Percentiles rank a stretch among this genome's conserved stretches.
Evolutionary conservation across 2,797 vertebrate genomes (phyloP).

Genomic region (Onychomys torridus): DNA sequence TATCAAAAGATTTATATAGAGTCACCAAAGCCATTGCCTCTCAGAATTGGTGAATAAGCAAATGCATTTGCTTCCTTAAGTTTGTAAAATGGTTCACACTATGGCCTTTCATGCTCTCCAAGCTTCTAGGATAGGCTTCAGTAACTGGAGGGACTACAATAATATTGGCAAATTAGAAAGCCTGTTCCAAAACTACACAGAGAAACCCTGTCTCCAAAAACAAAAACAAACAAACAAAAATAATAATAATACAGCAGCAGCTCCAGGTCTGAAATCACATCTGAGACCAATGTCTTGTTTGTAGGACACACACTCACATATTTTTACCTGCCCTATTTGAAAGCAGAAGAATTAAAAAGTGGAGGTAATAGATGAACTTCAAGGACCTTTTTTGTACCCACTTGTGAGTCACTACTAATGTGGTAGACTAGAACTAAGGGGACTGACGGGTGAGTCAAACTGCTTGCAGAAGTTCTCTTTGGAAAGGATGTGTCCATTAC

Average conservation of each 20-base stretch:
- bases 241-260: accelerated
- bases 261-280: background rate
- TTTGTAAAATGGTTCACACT: background rate
- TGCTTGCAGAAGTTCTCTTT: slow-evolving; percentile 31
- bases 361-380: background rate
- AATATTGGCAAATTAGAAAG: background rate
- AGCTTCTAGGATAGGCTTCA: background rate
- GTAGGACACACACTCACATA: background rate
- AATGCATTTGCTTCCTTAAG: background rate
- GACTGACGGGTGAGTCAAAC: slow-evolving; percentile 13
- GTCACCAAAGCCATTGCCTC: background rate
- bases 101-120: background rate
- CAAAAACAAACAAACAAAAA: too few relatives aligned
- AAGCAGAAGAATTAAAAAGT: slow-evolving; percentile 8
- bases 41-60: background rate
- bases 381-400: slow-evolving; percentile 37
- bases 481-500: background rate
- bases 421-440: slow-evolving; percentile 49
- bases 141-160: background rate
- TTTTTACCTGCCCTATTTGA: background rate
- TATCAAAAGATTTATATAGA: background rate
- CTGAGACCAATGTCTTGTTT: slow-evolving; percentile 9
- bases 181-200: background rate
- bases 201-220: too few relatives aligned
- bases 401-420: slow-evolving; percentile 5